Evolutionary conservation across 1,140 invertebrate species (phyloP).

Genomic region (Phymorhynchus buccinoides): DNA sequence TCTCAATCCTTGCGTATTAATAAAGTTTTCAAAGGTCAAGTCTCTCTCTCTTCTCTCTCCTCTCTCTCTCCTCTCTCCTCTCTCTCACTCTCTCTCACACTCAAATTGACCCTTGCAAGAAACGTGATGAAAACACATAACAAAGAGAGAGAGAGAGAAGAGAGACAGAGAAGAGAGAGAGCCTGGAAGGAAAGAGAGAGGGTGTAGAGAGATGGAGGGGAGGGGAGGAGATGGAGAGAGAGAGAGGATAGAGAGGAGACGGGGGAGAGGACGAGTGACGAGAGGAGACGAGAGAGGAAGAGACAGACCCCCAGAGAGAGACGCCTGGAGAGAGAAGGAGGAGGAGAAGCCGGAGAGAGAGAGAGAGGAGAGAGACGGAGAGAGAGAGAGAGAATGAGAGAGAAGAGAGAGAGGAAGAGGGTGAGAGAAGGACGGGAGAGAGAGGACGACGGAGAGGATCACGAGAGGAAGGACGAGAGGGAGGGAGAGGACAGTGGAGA

Average conservation of each 20-base stretch:
- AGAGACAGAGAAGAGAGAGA: no score
- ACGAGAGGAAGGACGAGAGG: neutral
- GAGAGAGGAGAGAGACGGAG: neutral
- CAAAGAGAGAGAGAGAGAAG: neutral
- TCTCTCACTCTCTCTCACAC: neutral
- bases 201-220: no score
- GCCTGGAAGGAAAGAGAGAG: no score
- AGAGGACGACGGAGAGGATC: no score
- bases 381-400: neutral
- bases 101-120: no score
- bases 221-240: no score
- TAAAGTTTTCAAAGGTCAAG: no score
- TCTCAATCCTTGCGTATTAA: no score
- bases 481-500: neutral
- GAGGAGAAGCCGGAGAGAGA: neutral
- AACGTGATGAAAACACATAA: neutral
- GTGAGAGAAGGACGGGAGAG: neutral
- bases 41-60: neutral
- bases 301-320: no score
- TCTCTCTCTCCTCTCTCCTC: constrained; percentile 7
- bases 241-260: no score
- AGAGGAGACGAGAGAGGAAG: no score
- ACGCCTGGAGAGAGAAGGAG: neutral
- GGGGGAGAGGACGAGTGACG: no score
- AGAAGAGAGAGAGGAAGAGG: neutral